phyloP scores from a whole-genome alignment of 2,888 invertebrate genomes.

The Adelphocoris suturalis region DNA sequence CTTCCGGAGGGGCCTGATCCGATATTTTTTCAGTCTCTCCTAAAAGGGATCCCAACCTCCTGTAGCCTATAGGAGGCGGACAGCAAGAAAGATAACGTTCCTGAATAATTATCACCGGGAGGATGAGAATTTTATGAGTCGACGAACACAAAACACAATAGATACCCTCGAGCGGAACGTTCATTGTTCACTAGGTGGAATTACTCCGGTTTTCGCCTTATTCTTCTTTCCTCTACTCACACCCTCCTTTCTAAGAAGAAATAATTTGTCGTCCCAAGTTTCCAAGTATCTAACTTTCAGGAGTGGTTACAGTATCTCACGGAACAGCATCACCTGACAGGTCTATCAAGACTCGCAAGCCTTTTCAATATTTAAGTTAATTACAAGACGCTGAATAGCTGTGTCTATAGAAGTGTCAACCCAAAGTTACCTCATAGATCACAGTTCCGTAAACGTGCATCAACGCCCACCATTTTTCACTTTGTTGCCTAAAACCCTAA shows the following conservation, averaged over 20 bases:
- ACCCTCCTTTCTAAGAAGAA: background rate
- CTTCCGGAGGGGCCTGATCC: background rate
- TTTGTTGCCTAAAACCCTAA: no score
- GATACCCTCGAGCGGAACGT: slow-evolving; percentile 29
- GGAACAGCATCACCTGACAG: no score
- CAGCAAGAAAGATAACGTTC: slow-evolving; percentile 44
- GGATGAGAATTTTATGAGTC: slow-evolving; percentile 54
- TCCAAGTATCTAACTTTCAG: background rate
- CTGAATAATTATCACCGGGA: slow-evolving; percentile 45
- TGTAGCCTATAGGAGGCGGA: background rate
- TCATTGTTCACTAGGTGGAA: slow-evolving; percentile 53
- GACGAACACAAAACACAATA: slow-evolving; percentile 56
- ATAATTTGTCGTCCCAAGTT: slow-evolving; percentile 7
- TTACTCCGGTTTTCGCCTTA: background rate
- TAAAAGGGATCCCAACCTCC: background rate
- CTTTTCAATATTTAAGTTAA: no score
- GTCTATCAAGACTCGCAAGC: no score
- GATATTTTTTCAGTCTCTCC: background rate
- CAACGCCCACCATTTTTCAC: no score
- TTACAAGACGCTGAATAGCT: no score
- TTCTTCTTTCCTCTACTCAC: background rate
- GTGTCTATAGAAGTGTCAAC: no score
- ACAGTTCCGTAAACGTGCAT: no score
- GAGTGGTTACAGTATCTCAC: no score
- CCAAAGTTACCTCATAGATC: no score